These are phyloP conservation scores for Sciurus vulgaris DNA, from an alignment of 2,797 vertebrate species.

Conservation along the genomic window DNA sequence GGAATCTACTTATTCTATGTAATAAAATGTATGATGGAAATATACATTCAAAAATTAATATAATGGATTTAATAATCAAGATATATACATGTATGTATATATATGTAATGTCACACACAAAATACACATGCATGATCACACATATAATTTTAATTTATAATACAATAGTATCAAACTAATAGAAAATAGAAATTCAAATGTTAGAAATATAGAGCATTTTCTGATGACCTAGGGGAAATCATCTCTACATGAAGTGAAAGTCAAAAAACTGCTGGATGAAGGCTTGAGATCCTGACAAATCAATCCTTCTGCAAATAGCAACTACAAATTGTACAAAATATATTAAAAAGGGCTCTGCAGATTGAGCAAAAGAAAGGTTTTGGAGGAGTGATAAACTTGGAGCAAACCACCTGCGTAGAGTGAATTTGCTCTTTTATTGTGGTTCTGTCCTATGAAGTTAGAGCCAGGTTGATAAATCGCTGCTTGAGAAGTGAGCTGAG, in stretches of 20 bases:
- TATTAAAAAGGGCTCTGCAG: not conserved
- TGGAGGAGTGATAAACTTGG: not conserved
- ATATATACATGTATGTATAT: not conserved
- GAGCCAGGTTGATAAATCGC: not conserved
- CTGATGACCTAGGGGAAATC: not conserved
- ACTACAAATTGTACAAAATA: not conserved
- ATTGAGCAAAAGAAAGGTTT: not conserved
- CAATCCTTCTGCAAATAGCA: not conserved
- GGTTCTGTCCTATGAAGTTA: not conserved
- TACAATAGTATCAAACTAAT: not conserved
- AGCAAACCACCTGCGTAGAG: not conserved
- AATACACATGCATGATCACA: not conserved
- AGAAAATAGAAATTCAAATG: not conserved
- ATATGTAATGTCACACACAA: not conserved
- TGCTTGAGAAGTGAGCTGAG: not conserved
- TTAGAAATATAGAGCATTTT: not conserved
- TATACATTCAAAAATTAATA: not conserved
- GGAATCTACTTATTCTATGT: not conserved
- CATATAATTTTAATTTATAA: not conserved
- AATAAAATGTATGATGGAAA: not conserved
- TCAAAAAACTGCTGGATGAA: not conserved
- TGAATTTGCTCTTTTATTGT: not conserved
- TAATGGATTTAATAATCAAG: not conserved
- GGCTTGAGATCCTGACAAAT: not conserved
- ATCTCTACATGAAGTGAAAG: not conserved